Evolutionary conservation across 2,797 vertebrate genomes (phyloP).

Genomic region (Acrossocheilus fasciatus): DNA sequence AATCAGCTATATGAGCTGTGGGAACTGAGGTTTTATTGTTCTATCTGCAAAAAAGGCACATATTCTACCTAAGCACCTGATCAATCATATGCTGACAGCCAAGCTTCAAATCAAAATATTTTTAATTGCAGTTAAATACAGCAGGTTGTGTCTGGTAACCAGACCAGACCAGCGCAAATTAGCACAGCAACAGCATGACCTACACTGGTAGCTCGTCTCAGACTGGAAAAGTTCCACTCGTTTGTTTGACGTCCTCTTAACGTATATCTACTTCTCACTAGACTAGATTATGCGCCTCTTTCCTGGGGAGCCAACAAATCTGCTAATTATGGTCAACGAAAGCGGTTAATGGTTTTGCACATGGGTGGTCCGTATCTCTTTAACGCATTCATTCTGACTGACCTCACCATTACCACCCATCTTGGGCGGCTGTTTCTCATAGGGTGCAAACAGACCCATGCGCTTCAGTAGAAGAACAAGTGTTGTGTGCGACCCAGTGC

Average conservation of each 20-base stretch:
- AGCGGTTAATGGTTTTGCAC: conserved; percentile 59
- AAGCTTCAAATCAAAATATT: conserved; percentile 5
- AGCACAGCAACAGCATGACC: not conserved
- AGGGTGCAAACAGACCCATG: conserved; percentile 45
- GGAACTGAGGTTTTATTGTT: not conserved
- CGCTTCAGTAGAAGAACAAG: conserved; percentile 71
- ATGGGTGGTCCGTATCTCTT: conserved; percentile 59
- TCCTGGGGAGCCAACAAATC: not conserved
- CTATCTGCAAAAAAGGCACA: not conserved
- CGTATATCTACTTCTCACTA: conserved; percentile 2
- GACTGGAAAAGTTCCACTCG: conserved; percentile 17
- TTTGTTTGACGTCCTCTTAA: conserved; percentile 11
- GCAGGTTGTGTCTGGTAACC: not conserved
- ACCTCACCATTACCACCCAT: conserved; percentile 45
- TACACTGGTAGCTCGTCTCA: not conserved
- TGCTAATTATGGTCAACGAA: conserved; percentile 40
- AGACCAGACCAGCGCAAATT: conserved; percentile 11
- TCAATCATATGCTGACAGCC: conserved; percentile 24
- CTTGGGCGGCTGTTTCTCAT: conserved; percentile 23
- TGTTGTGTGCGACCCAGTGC: conserved; percentile 70
- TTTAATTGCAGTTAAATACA: conserved; percentile 6
- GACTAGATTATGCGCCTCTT: not conserved
- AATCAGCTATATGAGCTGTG: not conserved
- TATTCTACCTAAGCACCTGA: not conserved
- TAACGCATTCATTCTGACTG: conserved; percentile 24